Evolutionary conservation across 2,888 invertebrate genomes (phyloP).

Genomic region (Pasiphila rectangulata): DNA sequence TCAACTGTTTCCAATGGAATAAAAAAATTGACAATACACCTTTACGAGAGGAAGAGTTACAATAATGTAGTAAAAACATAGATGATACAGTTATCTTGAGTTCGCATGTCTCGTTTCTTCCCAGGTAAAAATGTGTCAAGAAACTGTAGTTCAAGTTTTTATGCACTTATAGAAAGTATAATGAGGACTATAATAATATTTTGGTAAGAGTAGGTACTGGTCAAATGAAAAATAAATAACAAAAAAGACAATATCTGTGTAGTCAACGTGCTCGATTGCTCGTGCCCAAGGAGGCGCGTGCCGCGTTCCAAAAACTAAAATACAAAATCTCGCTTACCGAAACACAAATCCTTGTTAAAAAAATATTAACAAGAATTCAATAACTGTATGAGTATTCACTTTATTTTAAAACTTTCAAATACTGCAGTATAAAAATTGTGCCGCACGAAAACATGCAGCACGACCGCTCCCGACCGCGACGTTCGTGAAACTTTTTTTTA

Average conservation of each 20-base stretch:
- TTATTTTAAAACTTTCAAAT: constrained; percentile 9
- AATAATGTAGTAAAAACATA: neutral
- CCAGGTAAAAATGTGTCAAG: neutral
- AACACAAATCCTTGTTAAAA: constrained; percentile 7
- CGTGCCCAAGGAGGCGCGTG: constrained; percentile 8
- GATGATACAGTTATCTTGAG: neutral
- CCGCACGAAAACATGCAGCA: constrained; percentile 44
- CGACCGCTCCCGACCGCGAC: constrained; percentile 48
- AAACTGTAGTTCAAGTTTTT: neutral
- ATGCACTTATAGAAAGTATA: too few species aligned
- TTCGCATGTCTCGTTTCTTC: neutral
- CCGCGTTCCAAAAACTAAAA: neutral
- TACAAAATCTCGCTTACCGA: constrained; percentile 12
- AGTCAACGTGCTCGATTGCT: constrained; percentile 15
- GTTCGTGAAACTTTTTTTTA: constrained; percentile 44
- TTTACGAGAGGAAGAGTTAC: neutral
- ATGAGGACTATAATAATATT: too few species aligned
- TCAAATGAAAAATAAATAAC: neutral
- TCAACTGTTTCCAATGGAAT: neutral
- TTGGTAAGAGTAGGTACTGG: too few species aligned
- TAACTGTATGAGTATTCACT: constrained; percentile 2
- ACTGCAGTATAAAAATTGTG: constrained; percentile 16
- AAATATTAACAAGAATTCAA: too few species aligned
- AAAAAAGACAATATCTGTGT: neutral
- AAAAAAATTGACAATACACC: neutral